Conservation (phyloP, 1,140 invertebrate species). For the Apolygus lucorum region DNA sequence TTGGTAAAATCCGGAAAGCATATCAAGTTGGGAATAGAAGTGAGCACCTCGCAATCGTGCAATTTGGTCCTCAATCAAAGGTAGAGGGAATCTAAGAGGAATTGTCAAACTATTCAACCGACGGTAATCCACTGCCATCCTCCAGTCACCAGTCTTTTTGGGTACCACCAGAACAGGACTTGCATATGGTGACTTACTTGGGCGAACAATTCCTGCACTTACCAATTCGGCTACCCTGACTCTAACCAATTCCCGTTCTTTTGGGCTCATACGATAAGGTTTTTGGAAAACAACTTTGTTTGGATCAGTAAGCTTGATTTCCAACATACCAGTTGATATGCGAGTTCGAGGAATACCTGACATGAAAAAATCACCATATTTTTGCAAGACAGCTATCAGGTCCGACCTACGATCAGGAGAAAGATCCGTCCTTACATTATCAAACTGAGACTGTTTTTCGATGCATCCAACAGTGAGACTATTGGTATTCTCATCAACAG, state of each 20-base stretch:
- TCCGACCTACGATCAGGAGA: neutral
- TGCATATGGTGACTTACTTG: neutral
- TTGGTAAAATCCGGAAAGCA: neutral
- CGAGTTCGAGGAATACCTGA: neutral
- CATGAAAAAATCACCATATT: conserved; percentile 3
- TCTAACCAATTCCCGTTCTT: neutral
- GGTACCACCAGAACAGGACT: conserved; percentile 3
- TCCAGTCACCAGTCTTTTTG: conserved; percentile 1
- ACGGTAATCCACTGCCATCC: conserved; percentile 12
- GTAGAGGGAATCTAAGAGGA: neutral
- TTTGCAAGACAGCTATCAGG: neutral
- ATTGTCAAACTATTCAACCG: neutral
- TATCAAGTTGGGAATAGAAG: conserved; percentile 8
- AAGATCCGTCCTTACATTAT: neutral
- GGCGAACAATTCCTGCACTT: neutral
- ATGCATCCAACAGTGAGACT: neutral
- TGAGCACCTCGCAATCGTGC: neutral
- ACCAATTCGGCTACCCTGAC: neutral
- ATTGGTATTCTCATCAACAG: neutral
- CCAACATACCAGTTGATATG: neutral
- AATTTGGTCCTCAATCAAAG: conserved; percentile 13
- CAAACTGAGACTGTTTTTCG: neutral
- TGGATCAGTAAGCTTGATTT: neutral
- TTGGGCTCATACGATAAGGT: neutral
- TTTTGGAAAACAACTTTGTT: neutral